Conservation (phyloP, 2,888 invertebrate species). For the Drosophila austrosaltans region DNA sequence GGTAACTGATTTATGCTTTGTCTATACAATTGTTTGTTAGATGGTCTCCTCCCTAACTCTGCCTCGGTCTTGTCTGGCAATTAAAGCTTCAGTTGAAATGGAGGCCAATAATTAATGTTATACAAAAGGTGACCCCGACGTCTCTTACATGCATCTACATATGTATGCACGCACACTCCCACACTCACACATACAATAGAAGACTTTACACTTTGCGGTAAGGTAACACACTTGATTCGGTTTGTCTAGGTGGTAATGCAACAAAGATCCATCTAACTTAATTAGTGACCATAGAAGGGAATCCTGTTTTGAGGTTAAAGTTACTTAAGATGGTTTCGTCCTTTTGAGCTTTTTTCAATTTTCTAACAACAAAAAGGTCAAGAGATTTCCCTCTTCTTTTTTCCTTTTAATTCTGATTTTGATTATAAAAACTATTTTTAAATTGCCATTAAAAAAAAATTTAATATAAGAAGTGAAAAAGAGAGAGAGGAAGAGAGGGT, state of each 20-base stretch:
- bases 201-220: conserved; percentile 51
- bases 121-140: conserved; percentile 30
- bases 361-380: not conserved
- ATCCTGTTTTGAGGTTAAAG: conserved; percentile 7
- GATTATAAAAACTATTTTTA: conserved; percentile 15
- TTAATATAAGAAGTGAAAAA: conserved; percentile 4
- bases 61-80: conserved; percentile 51
- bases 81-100: conserved; percentile 50
- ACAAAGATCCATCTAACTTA: conserved; percentile 57
- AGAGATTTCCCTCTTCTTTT: not conserved
- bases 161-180: not conserved
- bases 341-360: not conserved
- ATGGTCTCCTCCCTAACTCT: not conserved
- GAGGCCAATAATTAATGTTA: conserved; percentile 65
- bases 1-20: conserved; percentile 18
- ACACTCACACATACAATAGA: not conserved
- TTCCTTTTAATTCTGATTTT: no score
- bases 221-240: conserved; percentile 46
- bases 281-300: conserved; percentile 47
- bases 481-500: no score
- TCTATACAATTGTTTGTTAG: conserved; percentile 17
- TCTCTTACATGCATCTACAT: not conserved
- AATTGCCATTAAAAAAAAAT: not conserved
- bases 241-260: conserved; percentile 42
- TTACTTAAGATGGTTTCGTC: not conserved